Percentiles rank a stretch among this genome's conserved stretches.
Conservation (phyloP, 2,113 vertebrate species). For the Nothobranchius kuhntae region DNA sequence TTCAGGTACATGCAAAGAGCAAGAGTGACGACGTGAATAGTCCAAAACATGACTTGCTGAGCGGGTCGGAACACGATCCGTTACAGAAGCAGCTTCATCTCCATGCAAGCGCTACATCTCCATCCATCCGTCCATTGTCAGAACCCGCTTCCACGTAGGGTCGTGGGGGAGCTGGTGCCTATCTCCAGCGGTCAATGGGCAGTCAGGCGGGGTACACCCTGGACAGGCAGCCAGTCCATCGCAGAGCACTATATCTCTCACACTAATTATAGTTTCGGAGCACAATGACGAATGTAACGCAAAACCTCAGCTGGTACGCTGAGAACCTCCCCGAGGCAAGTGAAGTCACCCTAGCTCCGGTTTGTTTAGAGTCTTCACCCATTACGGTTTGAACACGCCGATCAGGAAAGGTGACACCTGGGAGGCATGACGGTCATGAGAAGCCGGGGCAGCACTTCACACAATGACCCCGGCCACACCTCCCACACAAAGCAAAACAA, state of each 20-base stretch:
- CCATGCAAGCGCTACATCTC: no score
- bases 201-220: no score
- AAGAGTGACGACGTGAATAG: no score
- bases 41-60: no score
- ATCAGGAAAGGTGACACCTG: slow-evolving; percentile 66
- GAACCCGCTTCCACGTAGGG: no score
- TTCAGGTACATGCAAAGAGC: no score
- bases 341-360: slow-evolving; percentile 60
- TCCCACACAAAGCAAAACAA: slow-evolving; percentile 56
- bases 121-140: no score
- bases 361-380: slow-evolving; percentile 67
- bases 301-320: slow-evolving; percentile 49
- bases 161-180: no score
- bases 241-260: slow-evolving; percentile 9
- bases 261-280: slow-evolving; percentile 51
- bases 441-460: slow-evolving; percentile 35
- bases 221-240: no score
- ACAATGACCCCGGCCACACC: slow-evolving; percentile 55
- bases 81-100: no score
- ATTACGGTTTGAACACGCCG: slow-evolving; percentile 53
- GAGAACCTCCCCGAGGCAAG: slow-evolving; percentile 62
- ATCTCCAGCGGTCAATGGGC: no score
- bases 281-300: slow-evolving; percentile 53
- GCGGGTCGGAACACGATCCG: no score
- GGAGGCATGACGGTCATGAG: slow-evolving; percentile 54